A percentile compares a stretch with the other conserved stretches of the same genome.
Conservation (phyloP, 2,888 invertebrate genomes). For the Hirtodrosophila alboralis region DNA sequence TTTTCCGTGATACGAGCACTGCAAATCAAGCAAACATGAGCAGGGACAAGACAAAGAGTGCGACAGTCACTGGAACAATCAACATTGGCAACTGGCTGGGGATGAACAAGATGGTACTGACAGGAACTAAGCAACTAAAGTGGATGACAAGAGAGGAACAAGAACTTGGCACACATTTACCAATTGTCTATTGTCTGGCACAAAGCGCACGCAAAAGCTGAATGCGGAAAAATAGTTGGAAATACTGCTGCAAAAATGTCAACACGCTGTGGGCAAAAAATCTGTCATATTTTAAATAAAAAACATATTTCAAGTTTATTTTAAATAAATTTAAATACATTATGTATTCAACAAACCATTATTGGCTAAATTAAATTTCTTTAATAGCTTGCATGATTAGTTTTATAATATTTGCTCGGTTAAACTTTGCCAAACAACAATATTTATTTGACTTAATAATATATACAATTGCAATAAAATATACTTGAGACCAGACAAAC, state of each 20-base stretch:
- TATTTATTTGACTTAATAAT: constrained; percentile 45
- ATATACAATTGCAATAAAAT: constrained; percentile 28
- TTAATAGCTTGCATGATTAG: too few relatives aligned
- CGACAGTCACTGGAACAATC: constrained; percentile 62
- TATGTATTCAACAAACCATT: too few relatives aligned
- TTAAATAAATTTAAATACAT: too few relatives aligned
- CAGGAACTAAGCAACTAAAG: constrained; percentile 28
- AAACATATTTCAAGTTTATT: too few relatives aligned
- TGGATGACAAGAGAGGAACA: constrained; percentile 21
- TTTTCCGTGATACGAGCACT: constrained; percentile 76
- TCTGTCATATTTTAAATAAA: background rate
- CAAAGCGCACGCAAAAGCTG: constrained; percentile 6
- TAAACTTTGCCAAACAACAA: constrained; percentile 6
- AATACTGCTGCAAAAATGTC: constrained; percentile 18
- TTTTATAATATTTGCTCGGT: too few relatives aligned
- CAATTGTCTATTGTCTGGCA: constrained; percentile 47
- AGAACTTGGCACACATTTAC: constrained; percentile 56
- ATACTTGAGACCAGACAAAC: background rate
- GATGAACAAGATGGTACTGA: constrained; percentile 4
- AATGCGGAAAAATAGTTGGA: constrained; percentile 11
- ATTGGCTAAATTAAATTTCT: too few relatives aligned
- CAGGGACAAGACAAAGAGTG: constrained; percentile 36
- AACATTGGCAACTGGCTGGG: constrained; percentile 43
- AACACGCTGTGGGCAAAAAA: background rate
- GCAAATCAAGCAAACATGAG: constrained; percentile 77